These are phyloP conservation scores for Melinopterus prodromus DNA, from an alignment of 2,888 invertebrate genomes.

Conservation along the genomic window DNA sequence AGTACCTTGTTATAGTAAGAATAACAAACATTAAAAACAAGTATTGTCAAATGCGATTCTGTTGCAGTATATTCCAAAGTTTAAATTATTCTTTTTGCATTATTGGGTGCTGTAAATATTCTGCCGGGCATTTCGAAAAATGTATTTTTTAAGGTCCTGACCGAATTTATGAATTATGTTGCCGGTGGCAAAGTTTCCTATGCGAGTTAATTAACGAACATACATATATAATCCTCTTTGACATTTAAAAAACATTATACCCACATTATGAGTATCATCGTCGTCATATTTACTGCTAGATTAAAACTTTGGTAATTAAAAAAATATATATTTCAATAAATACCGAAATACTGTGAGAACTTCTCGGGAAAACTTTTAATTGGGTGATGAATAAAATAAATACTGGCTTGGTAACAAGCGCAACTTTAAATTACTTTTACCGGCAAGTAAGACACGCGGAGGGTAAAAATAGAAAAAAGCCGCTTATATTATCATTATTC, in stretches of 20 bases:
- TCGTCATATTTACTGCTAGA: background rate
- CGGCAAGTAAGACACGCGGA: background rate
- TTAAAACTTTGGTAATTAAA: constrained; percentile 4
- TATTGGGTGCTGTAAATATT: no score
- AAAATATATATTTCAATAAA: background rate
- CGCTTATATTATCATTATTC: background rate
- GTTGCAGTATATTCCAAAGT: no score
- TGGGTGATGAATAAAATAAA: background rate
- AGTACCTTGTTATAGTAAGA: no score
- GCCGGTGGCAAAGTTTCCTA: background rate
- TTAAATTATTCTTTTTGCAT: no score
- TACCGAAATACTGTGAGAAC: background rate
- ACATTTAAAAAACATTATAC: background rate
- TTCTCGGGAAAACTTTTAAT: background rate
- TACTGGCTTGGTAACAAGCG: background rate
- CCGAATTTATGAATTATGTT: no score
- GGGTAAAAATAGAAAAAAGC: background rate
- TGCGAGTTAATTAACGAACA: background rate
- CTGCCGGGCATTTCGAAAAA: no score
- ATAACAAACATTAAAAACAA: no score
- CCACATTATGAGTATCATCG: background rate
- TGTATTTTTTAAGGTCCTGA: no score
- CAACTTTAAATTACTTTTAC: constrained; percentile 4
- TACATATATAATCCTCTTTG: background rate
- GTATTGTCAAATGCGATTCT: no score